Conservation (phyloP, 2,888 invertebrate species). For the Campaea margaritaria region DNA sequence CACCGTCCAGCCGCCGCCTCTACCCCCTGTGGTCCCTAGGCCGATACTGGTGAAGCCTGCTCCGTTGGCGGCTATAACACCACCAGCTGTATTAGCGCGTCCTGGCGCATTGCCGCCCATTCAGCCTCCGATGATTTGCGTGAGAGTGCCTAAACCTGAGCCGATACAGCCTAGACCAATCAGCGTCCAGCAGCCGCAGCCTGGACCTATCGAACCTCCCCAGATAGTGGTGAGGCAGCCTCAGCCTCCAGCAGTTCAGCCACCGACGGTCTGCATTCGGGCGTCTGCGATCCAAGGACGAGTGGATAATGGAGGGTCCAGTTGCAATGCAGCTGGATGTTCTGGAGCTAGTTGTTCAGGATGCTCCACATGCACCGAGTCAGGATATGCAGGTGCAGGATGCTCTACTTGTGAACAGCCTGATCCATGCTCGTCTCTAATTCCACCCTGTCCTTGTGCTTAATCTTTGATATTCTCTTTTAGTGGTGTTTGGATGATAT, state of each 20-base stretch:
- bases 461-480: too few relatives aligned
- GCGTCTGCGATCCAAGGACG: slow-evolving; percentile 6
- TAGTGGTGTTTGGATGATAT: too few relatives aligned
- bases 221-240: slow-evolving; percentile 61
- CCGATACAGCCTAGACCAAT: slow-evolving; percentile 60
- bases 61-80: slow-evolving; percentile 51
- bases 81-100: slow-evolving; percentile 63
- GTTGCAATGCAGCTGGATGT: too few relatives aligned
- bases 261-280: slow-evolving; percentile 45
- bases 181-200: slow-evolving; percentile 56
- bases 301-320: not conserved
- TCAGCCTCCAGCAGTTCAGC: slow-evolving; percentile 51
- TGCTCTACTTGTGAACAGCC: too few relatives aligned
- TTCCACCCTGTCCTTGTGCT: too few relatives aligned
- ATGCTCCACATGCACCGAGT: not conserved
- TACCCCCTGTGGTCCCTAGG: slow-evolving; percentile 54
- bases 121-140: slow-evolving; percentile 59
- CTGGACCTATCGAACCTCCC: slow-evolving; percentile 53
- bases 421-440: too few relatives aligned
- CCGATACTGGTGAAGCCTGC: slow-evolving; percentile 58
- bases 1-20: slow-evolving; percentile 53
- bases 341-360: not conserved
- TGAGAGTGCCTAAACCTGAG: slow-evolving; percentile 54
- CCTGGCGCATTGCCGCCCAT: slow-evolving; percentile 54
- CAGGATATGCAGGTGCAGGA: too few relatives aligned